Evolutionary conservation across 2,888 invertebrate species (phyloP).

Genomic region (Melieria crassipennis): DNA sequence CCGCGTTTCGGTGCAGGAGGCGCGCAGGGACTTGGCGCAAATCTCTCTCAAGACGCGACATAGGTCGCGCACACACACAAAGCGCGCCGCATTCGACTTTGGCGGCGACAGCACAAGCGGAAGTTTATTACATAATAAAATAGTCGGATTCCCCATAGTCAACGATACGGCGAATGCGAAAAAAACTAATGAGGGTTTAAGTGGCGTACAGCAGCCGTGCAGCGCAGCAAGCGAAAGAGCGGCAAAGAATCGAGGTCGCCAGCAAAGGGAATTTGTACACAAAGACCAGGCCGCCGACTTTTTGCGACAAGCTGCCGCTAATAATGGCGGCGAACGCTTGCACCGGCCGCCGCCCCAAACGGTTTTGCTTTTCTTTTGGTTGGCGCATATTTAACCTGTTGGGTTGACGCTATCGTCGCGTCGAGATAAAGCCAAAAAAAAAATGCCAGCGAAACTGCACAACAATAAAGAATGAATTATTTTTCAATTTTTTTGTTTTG

Average conservation of each 20-base stretch:
- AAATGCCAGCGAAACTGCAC: too few relatives aligned
- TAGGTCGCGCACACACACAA: neutral
- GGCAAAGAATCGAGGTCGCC: neutral
- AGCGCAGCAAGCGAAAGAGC: neutral
- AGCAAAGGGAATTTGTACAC: neutral
- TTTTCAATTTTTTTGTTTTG: too few relatives aligned
- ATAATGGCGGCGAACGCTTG: neutral
- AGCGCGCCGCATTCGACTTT: neutral
- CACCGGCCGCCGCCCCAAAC: too few relatives aligned
- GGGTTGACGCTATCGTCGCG: neutral
- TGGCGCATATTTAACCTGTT: neutral
- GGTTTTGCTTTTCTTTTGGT: neutral
- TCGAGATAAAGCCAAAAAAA: too few relatives aligned
- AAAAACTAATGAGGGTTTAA: neutral
- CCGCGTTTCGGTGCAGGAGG: slow-evolving; percentile 1
- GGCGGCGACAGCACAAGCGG: slow-evolving; percentile 28
- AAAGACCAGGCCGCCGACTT: neutral
- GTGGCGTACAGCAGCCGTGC: neutral
- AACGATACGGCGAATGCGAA: neutral
- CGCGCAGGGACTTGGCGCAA: neutral
- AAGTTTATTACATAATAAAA: slow-evolving; percentile 39
- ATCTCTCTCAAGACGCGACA: neutral
- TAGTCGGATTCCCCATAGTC: slow-evolving; percentile 2
- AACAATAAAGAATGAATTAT: too few relatives aligned
- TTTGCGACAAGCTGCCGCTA: neutral